phyloP scores from a whole-genome alignment of 2,113 vertebrate genomes.

The Corythoichthys haematopterus region DNA sequence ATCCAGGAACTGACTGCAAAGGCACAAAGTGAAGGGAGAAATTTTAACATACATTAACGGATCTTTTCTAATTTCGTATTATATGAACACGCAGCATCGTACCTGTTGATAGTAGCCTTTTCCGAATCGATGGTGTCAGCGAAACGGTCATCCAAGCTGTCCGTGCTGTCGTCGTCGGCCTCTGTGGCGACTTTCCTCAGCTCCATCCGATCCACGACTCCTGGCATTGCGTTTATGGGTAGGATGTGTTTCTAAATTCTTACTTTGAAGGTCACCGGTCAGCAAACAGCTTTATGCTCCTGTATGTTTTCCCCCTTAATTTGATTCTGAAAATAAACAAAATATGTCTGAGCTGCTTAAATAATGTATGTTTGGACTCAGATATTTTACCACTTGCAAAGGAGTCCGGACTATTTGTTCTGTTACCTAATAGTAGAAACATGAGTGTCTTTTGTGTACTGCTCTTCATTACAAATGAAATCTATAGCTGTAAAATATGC shows the following conservation, averaged over 20 bases:
- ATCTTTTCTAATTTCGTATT: too few relatives aligned
- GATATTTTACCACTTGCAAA: constrained; percentile 1
- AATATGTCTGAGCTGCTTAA: not conserved
- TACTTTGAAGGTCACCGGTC: constrained; percentile 4
- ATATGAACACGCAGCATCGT: constrained; percentile 3
- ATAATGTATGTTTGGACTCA: constrained; percentile 10
- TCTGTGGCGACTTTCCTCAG: constrained; percentile 83
- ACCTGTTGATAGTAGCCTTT: constrained; percentile 84
- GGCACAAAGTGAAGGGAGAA: constrained; percentile 3
- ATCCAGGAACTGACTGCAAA: constrained; percentile 78
- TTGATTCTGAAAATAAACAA: not conserved
- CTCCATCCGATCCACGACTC: constrained; percentile 84
- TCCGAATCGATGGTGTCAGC: constrained; percentile 69
- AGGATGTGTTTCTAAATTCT: not conserved
- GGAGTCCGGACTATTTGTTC: constrained; percentile 9
- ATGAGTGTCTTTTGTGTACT: not conserved
- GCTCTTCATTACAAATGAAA: not conserved
- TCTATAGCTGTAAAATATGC: too few relatives aligned
- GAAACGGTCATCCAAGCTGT: constrained; percentile 81
- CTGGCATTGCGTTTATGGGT: constrained; percentile 37
- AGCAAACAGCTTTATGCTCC: not conserved
- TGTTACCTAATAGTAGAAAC: constrained; percentile 15
- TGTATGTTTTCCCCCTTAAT: not conserved
- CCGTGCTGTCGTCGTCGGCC: constrained; percentile 82
- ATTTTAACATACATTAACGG: not conserved